Evolutionary conservation across 2,113 vertebrate species (phyloP), one percentile per base, ranked within the genome.

Genomic region (Erpornis zantholeuca): DNA sequence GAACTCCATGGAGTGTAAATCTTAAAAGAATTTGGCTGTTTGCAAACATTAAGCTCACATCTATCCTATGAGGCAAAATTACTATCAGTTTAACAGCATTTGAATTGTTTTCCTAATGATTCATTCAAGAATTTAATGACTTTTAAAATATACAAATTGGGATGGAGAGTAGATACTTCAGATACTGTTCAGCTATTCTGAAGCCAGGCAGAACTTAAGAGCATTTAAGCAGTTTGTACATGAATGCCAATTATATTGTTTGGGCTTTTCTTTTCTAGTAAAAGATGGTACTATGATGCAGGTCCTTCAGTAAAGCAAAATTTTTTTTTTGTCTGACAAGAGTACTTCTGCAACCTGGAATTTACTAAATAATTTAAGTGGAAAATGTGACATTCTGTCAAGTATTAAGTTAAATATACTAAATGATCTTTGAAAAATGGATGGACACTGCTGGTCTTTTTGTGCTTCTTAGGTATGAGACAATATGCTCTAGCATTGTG

Each of bases 31-130:
- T 83, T 91, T 90, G 56, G 47, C 82, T 54, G 16, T 97, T 91
- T 92, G 88, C 84, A 95, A 96, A 97, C 96, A 92, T 96, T 94
- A 94, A 95, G 86, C 44, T 90, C 70, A 31, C 40, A 76, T 95
- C 70, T 89, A 69, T 96, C 94, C 87, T 96, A 84, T 68, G 88
- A 95, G 82, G 64, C 90, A 90, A 96, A 97, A 96, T 97, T 96
- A 94, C 91, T 94, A 95, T 95, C 90, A 91, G 87, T 97, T 96
- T 97, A 97, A 97, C 93, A 95, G 94, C 88, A 96, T 88, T 95
- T 88, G 78, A 97, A 97, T 98, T 98, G 93, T 97, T 98, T 98
- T 97, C 94, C 94, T 98, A 95, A 98, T 97, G 96, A 96, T 96
- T 96, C 89, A 97, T 97, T 96, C 92, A 96, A 97, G 85, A 96